Base-by-base conservation (phyloP, 2,888 invertebrate species). In the Trisateles emortualis region DNA sequence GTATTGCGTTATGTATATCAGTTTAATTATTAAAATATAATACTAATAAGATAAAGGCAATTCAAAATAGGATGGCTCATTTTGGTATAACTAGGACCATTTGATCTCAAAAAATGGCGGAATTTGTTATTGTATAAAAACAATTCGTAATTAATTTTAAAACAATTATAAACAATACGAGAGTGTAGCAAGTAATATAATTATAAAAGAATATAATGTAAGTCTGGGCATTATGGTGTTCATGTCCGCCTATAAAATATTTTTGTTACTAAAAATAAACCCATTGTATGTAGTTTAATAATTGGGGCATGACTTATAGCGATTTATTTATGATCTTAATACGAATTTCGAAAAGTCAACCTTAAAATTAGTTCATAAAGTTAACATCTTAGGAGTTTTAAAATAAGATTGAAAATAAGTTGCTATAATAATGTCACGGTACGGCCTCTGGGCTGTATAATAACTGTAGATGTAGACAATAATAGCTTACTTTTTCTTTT, bases 201-300 rank as follows among this genome's bases (percentile, higher is more conserved):
- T 53, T 55, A 59, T 45, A 43, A 32, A 42, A 45, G 52, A 45
- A 45, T 56, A 54, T 52, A 49, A 26, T 36, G 39, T 35, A 69
- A 57, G 60, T 48, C 41, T 62, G 72, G 74, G 76, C 74, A 80
- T 77, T 72, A 72, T 60, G 69, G 73, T 81, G 80, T 79, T 78
- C 73, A 76, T 72, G 73, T 84, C 84, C 82, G 83, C 83, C 84
- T 83, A 81, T 72, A 65, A 78, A 78, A 74, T 83, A 79, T 83
- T 84, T 81, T 83, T 80, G 75, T 78, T 79, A 74, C 65, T 51
- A 60, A 71, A 72, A 73, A 59, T 52, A 59, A 72, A 73, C 67
- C 56, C 49, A 59, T 63, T 64, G 47, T 65, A 57, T 62, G 46
- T 69, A 60, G 66, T 68, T 70, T 33, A 43, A 24, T 54, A 55